Evolutionary conservation across 2,113 vertebrate genomes (phyloP), one percentile per base, ranked within the genome.

Genomic region (Rhineura floridana): DNA sequence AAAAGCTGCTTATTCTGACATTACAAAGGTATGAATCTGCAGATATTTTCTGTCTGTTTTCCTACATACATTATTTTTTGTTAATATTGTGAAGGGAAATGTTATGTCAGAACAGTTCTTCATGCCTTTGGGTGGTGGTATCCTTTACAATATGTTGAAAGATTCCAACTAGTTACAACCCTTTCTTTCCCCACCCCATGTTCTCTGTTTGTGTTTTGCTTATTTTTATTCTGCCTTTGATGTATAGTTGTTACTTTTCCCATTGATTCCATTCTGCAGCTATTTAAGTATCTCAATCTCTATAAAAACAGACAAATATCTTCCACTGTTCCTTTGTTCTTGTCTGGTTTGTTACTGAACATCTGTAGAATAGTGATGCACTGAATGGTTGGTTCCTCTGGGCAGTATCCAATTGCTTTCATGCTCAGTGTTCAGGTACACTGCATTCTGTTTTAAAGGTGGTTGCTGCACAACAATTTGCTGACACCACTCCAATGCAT

Each of bases 211-310:
- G 76, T 63, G 4, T 17, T 15, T 2, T 44, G 23, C 52, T 25
- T 59, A 6, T 79, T 75, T 84, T 70, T 88, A 81, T 89, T 85
- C 76, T 55, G 3, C 0, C 52, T 7, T 3, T 52, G 72, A 59
- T 48, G 65, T 44, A 36, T 46, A 0, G 13, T 17, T 65, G 36
- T 76, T 72, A 79, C 42, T 72, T 90, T 86, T 82, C 48, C 76
- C 63, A 81, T 81, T 63, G 76, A 80, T 89, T 85, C 78, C 42
- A 72, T 90, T 90, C 23, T 83, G 81, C 12, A 50, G 80, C 72
- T 69, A 50, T 73, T 84, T 72, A 83, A 83, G n/a, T 30, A 62
- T 73, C 44, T 39, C 33, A 81, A 81, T 72, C 39, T 62, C 62
- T 78, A 28, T 83, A 87, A 78, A 72, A 87, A 83, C 36, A 78